Base-by-base conservation (phyloP, 1,140 invertebrate species). In the Batillaria attramentaria region DNA sequence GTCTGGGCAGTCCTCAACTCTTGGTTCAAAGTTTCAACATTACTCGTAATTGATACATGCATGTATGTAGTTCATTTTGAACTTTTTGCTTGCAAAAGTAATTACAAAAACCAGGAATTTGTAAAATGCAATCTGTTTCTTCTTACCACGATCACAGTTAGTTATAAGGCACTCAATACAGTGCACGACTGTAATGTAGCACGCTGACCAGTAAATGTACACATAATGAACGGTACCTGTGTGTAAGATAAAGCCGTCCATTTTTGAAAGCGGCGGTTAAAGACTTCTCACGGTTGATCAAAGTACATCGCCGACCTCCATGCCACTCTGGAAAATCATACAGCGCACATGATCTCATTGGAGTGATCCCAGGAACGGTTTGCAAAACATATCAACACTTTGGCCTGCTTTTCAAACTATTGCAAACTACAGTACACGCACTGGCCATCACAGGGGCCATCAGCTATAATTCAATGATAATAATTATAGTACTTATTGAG, bases 181-280 rank as follows among this genome's bases (percentile, higher is more conserved):
- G 46, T 24, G n/a, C 46, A 50, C 46, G 10, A 13, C 46, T 50
- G 46, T 24, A 13, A 50, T 24, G 13, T 24, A 13, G 24, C 13
- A 50, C 46, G 24, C 13, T 24, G 13, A 50, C 13, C 46, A 13
- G 46, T 13, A 68, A 18, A 68, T 24, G 3, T 8, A 68, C 31
- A 68, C 31, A 68, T 33, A 35, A 10, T 6, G 37, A 35, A 41
- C 24, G 39, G 18, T 81, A 92, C 91, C 90, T 91, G 82, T 89
- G 87, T 20, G 91, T 92, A 37, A 92, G 82, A 83, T 90, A 92
- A 2, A 92, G 84, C 72, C 89, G 88, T 42, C 91, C 91, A 84
- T 89, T 91, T 82, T 91, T 92, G 77, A 92, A 90, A 31, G 90
- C 87, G 31, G 90, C 88, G 33, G 91, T 89, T 24, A 92, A 75